Conservation (phyloP, 2,113 vertebrate genomes). For the Rutilus rutilus region DNA sequence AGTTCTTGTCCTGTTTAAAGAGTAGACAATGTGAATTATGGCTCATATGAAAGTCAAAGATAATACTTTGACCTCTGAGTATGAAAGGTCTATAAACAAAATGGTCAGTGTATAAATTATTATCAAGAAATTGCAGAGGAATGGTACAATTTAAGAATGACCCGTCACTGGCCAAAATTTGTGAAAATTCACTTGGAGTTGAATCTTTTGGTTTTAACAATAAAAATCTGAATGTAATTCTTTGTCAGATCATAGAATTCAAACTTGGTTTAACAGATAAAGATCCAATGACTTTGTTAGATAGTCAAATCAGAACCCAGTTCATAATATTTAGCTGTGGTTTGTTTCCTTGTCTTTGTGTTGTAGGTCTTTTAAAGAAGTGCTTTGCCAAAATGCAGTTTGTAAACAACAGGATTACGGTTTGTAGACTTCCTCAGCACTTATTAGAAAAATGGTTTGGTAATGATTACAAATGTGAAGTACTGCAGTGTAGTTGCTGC, state of each 20-base stretch:
- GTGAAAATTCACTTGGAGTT: background rate
- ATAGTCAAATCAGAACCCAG: background rate
- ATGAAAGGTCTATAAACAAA: background rate
- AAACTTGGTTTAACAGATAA: background rate
- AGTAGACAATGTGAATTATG: background rate
- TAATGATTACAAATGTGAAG: background rate
- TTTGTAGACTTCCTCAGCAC: background rate
- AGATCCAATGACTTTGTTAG: background rate
- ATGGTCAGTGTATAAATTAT: background rate
- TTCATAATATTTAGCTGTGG: background rate
- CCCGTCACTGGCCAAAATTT: background rate
- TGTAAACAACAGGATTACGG: background rate
- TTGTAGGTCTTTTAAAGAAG: background rate
- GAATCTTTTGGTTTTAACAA: background rate
- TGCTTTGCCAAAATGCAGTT: background rate
- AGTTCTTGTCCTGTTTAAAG: conserved; percentile 81
- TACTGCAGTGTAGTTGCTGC: too few species aligned
- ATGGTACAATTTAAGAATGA: too few species aligned
- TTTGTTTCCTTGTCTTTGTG: background rate
- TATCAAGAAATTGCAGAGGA: too few species aligned
- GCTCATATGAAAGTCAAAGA: background rate
- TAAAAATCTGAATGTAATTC: background rate
- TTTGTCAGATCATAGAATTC: background rate
- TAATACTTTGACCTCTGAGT: background rate
- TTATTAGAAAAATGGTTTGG: background rate